phyloP scores from a whole-genome alignment of 2,113 vertebrate genomes.

The Meriones unguiculatus region DNA sequence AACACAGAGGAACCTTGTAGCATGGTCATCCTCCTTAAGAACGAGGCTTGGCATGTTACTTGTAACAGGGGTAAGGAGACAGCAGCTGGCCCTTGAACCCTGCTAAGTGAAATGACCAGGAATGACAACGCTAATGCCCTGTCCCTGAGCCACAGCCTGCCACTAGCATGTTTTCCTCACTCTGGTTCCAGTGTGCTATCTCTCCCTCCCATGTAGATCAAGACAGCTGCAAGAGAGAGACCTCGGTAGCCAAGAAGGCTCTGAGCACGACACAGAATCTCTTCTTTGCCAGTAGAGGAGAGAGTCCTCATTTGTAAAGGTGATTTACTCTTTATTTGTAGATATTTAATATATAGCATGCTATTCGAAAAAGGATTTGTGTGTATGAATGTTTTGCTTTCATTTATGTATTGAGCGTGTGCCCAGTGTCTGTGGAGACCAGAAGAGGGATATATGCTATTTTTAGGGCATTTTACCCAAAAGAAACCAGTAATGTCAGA shows the following conservation, averaged over 20 bases:
- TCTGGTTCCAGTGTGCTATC: neutral
- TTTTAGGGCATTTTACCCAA: neutral
- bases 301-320: neutral
- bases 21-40: neutral
- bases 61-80: neutral
- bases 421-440: neutral
- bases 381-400: neutral
- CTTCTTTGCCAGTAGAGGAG: neutral
- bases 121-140: neutral
- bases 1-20: neutral
- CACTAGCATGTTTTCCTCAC: neutral
- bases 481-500: neutral
- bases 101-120: neutral
- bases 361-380: neutral
- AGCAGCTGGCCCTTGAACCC: too few species aligned
- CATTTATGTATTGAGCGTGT: neutral
- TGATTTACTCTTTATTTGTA: neutral
- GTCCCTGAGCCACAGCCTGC: neutral
- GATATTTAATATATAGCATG: neutral
- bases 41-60: neutral
- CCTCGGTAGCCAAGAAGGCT: neutral
- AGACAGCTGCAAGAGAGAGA: neutral
- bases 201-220: neutral
- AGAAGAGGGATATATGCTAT: neutral
- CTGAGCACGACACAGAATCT: neutral